These are phyloP conservation scores for Turnix velox DNA, from an alignment of 2,113 vertebrate genomes.

Conservation along the genomic window DNA sequence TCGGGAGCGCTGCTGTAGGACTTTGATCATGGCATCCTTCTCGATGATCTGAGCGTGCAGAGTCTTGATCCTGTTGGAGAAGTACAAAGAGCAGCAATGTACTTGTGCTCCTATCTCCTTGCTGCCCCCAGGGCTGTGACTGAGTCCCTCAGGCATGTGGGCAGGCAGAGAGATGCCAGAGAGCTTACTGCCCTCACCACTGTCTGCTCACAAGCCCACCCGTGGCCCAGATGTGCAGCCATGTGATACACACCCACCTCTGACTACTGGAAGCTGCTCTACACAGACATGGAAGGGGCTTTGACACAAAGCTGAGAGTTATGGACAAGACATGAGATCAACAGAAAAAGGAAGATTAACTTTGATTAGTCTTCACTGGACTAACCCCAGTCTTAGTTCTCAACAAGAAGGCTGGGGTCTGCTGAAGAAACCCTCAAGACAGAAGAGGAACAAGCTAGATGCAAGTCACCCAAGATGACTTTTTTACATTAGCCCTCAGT, in stretches of 20 bases:
- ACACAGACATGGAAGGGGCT: neutral
- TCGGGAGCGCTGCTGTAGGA: slow-evolving; percentile 94
- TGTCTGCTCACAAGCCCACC: neutral
- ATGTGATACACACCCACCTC: neutral
- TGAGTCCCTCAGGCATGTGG: neutral
- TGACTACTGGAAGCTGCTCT: neutral
- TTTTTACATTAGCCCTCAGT: neutral
- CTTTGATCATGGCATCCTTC: slow-evolving; percentile 99
- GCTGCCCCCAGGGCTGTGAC: neutral
- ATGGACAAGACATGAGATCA: neutral
- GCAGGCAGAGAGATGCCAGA: neutral
- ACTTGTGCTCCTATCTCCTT: neutral
- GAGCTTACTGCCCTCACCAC: neutral
- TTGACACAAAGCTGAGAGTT: neutral
- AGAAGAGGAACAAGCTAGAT: neutral
- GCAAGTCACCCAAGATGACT: neutral
- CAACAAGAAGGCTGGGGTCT: no score
- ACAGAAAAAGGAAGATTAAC: neutral
- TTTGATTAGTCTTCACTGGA: neutral
- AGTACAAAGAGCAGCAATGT: neutral
- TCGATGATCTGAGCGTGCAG: slow-evolving; percentile 98
- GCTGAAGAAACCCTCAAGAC: neutral
- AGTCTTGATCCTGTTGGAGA: slow-evolving; percentile 87
- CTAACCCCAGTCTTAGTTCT: no score
- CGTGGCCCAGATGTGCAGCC: no score